Evolutionary conservation across 2,797 vertebrate species (phyloP), one percentile per base, ranked within the genome.

Genomic region (Channallabes apus): DNA sequence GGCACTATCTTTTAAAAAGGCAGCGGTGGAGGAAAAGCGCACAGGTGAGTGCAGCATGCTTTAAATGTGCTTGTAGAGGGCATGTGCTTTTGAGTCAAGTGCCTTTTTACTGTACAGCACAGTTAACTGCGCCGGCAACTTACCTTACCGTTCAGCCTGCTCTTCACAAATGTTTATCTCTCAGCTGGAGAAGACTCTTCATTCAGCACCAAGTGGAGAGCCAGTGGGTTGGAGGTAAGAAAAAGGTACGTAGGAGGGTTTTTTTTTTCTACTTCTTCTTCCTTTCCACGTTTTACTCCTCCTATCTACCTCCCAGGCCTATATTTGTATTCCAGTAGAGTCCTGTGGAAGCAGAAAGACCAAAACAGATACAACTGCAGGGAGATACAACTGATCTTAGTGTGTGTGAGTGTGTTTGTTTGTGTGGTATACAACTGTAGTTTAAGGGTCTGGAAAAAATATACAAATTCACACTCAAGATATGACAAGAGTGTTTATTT

Each of bases 391-490:
- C 38, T 41, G 38, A 41, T 41, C 38, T 6, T 6, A 41, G 38
- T 6, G 72, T 27, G 46, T 54, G 46, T 27, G 46, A 29, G 46
- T 72, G 69, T 72, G 69, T n/a, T 8, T 68, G 35, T 38, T 8
- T 38, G 67, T 22, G 51, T 78, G 65, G 24, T 12, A 6, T 68
- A 68, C n/a, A 81, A 41, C 12, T n/a, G 46, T 65, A 75, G 61
- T 79, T 86, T 80, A 83, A 87, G 67, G 86, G 82, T 62, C 82
- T 59, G 64, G 81, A 80, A 93, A 51, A 91, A 88, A 88, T 87
- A 84, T 91, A 94, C 93, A 92, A 92, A 91, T 88, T 91, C 88
- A 86, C 85, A 87, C 76, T 83, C 87, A 82, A 90, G 27, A 24
- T 64, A 27, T 65, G 86, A 65, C 46, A 6, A 62, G 64, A 54